These are phyloP conservation scores for Antheraea pernyi DNA, from an alignment of 1,140 invertebrate genomes.

Conservation along the genomic window DNA sequence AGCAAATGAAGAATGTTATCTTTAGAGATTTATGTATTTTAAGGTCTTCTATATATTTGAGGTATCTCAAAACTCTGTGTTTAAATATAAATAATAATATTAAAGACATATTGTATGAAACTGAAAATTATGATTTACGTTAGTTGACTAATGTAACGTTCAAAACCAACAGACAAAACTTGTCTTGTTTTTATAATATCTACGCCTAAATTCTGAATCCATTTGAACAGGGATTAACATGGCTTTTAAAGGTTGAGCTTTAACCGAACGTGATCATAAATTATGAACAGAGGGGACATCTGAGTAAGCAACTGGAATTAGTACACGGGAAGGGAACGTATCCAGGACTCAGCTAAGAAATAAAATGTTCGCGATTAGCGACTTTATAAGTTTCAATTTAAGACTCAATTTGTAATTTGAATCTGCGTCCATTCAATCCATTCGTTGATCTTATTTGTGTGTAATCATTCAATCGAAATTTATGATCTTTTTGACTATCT, in stretches of 20 bases:
- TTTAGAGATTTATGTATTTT: too few species aligned
- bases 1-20: too few species aligned
- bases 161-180: too few species aligned
- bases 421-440: slow-evolving; percentile 18
- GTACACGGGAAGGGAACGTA: slow-evolving; percentile 28
- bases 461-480: background rate
- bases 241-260: slow-evolving; percentile 29
- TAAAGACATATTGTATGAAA: too few species aligned
- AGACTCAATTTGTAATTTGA: slow-evolving; percentile 1
- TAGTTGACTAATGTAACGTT: too few species aligned
- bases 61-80: too few species aligned
- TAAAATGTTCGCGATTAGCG: slow-evolving; percentile 7
- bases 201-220: background rate
- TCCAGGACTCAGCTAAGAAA: slow-evolving; percentile 7
- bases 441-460: slow-evolving; percentile 5
- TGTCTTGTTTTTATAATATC: background rate
- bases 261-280: slow-evolving; percentile 49
- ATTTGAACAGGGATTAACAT: slow-evolving; percentile 5
- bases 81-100: too few species aligned
- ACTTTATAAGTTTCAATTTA: slow-evolving; percentile 6
- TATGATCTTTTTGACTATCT: too few species aligned
- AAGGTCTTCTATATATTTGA: too few species aligned
- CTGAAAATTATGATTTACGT: too few species aligned
- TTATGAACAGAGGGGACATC: slow-evolving; percentile 48
- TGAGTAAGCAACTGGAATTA: slow-evolving; percentile 53